Evolutionary conservation across 2,113 vertebrate species (phyloP).

Genomic region (Melospiza georgiana): DNA sequence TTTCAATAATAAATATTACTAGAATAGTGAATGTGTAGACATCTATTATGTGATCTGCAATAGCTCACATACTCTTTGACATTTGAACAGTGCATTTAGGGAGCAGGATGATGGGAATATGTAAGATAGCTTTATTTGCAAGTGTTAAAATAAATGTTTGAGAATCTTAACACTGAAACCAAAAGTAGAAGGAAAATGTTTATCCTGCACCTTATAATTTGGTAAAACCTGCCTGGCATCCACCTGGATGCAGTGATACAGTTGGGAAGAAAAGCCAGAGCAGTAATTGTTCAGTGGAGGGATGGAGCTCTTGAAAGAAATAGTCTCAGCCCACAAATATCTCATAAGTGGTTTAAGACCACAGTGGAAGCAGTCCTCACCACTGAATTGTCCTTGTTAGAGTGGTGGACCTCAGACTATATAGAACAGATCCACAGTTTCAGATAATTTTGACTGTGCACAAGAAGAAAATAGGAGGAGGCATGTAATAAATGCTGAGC

Average conservation of each 20-base stretch:
- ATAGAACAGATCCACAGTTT: neutral
- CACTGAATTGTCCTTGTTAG: neutral
- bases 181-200: conserved; percentile 28
- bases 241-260: neutral
- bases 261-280: neutral
- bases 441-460: neutral
- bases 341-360: neutral
- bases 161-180: neutral
- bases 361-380: neutral
- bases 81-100: conserved; percentile 35
- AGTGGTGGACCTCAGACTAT: neutral
- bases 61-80: conserved; percentile 17
- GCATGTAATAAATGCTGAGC: neutral
- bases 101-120: neutral
- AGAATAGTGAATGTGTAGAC: conserved; percentile 14
- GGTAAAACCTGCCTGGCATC: neutral
- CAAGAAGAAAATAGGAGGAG: neutral
- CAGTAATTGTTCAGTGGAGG: neutral
- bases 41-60: conserved; percentile 57
- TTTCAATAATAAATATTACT: conserved; percentile 49
- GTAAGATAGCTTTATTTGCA: conserved; percentile 13
- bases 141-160: conserved; percentile 13
- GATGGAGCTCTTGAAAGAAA: neutral
- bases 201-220: neutral
- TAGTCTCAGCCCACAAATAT: neutral